phyloP scores from a whole-genome alignment of 2,888 invertebrate species.

The Lottia scabra region DNA sequence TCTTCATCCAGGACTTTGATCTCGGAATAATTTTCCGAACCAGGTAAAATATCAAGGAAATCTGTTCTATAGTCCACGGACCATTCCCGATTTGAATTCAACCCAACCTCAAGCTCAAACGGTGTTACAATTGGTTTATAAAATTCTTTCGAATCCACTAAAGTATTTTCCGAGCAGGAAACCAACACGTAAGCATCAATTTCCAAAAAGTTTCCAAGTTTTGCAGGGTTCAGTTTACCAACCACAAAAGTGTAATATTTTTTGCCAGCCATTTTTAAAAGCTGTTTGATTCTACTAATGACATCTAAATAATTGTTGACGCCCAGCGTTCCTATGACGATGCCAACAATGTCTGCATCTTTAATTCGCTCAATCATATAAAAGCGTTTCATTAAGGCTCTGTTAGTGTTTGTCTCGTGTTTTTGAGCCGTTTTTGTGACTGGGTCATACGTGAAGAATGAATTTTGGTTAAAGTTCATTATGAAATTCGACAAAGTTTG shows the following conservation, averaged over 20 bases:
- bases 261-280: conserved; percentile 82
- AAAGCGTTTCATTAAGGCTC: conserved; percentile 82
- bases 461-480: conserved; percentile 66
- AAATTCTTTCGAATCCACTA: conserved; percentile 85
- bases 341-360: conserved; percentile 87
- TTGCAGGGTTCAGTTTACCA: conserved; percentile 93
- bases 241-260: conserved; percentile 92
- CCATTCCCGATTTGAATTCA: conserved; percentile 73
- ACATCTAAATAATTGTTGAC: conserved; percentile 80
- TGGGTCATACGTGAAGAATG: conserved; percentile 68
- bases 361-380: conserved; percentile 91
- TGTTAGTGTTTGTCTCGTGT: conserved; percentile 67
- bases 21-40: conserved; percentile 50
- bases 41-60: conserved; percentile 80
- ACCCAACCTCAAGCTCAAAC: conserved; percentile 86
- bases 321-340: conserved; percentile 91
- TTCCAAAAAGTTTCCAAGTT: conserved; percentile 94
- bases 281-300: conserved; percentile 79
- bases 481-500: conserved; percentile 77
- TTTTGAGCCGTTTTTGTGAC: conserved; percentile 33
- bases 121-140: conserved; percentile 91
- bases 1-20: conserved; percentile 10
- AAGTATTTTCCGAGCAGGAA: conserved; percentile 89
- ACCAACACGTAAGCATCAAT: conserved; percentile 92
- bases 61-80: conserved; percentile 77